phyloP scores from a whole-genome alignment of 1,140 invertebrate species.

The Acyrthosiphon pisum region DNA sequence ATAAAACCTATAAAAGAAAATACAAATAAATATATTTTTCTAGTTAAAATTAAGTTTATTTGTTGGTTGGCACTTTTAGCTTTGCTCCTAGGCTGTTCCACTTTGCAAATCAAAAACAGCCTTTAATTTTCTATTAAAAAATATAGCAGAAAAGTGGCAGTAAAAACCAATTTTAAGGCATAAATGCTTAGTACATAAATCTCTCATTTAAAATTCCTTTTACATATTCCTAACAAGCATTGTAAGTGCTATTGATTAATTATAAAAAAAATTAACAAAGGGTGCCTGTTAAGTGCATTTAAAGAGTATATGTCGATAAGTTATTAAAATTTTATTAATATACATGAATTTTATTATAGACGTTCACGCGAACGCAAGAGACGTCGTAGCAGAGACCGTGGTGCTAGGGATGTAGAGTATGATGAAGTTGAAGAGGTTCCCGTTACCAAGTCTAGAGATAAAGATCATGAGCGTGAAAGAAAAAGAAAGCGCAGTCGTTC shows the following conservation, averaged over 20 bases:
- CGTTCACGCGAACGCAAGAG: conserved; percentile 67
- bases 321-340: not conserved
- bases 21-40: not conserved
- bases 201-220: not conserved
- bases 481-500: conserved; percentile 70
- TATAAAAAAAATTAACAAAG: not conserved
- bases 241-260: no score
- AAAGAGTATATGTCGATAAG: not conserved
- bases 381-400: conserved; percentile 65
- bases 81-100: not conserved
- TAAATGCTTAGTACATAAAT: not conserved
- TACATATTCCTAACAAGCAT: no score
- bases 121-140: not conserved
- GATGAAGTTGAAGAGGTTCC: conserved; percentile 66
- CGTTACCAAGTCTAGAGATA: conserved; percentile 63
- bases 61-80: not conserved
- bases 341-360: conserved; percentile 57
- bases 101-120: not conserved
- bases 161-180: not conserved
- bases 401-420: conserved; percentile 65
- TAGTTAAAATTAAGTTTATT: not conserved
- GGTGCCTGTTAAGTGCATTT: not conserved
- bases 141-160: not conserved
- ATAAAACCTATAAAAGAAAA: no score
- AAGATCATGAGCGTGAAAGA: conserved; percentile 67